Evolutionary conservation across 2,888 invertebrate species (phyloP), one percentile per base, ranked within the genome.

Genomic region (Spatulosminthurus flaviceps): DNA sequence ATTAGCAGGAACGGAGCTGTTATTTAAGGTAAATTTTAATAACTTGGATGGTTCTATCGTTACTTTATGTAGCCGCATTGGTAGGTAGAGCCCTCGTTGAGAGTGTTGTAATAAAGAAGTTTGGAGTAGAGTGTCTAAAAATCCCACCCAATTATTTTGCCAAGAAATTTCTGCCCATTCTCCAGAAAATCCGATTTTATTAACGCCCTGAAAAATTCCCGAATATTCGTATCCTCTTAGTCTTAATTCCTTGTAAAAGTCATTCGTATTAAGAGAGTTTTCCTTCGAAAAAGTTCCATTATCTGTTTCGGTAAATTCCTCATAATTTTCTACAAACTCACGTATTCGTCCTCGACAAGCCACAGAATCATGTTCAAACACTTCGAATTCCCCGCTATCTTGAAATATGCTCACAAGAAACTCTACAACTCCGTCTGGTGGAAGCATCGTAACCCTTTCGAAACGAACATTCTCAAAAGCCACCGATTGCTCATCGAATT

Each of bases 51-150:
- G 92, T 86, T 93, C 91, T 66, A 95, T 93, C n/a, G 90, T 89
- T 0, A 94, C 87, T 85, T 90, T 92, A 85, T 92, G 91, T 41
- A 95, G 92, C 77, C 92, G 90, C 0, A 93, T 94, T 0, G 95
- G 95, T 0, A 95, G 90, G 86, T 92, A 90, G 2, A 95, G 90
- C 1, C 92, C 91, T 29, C 93, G 90, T 0, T 92, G 91, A 82
- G 92, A 92, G 79, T 92, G 89, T 29, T 92, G 91, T 29, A 95
- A 87, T 72, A 95, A 92, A 85, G 92, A 91, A 85, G 94, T 91
- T 88, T 97, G 96, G 19, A 97, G 89, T 92, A 97, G 93, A 43
- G 93, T 93, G 88, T 97, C 96, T 89, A 97, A 91, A 87, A 95
- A 95, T 1, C 94, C 91, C 11, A 94, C 92, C 95, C 96, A 97